These are phyloP conservation scores for Origma solitaria DNA, from an alignment of 2,113 vertebrate species.

Conservation along the genomic window DNA sequence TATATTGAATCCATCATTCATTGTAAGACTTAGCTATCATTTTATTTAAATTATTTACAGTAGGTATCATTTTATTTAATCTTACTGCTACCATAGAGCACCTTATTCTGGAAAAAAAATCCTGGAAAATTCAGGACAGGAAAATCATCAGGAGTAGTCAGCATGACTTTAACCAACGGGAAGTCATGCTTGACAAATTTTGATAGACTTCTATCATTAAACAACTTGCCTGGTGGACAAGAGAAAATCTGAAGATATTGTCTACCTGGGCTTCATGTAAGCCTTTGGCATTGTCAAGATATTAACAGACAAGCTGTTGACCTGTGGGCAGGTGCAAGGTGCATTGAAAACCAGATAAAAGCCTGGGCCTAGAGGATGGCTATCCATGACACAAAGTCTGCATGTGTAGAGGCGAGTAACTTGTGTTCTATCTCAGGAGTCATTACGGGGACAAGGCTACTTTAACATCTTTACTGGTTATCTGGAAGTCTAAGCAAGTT, in stretches of 20 bases:
- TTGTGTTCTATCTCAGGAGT: too few species aligned
- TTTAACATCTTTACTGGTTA: neutral
- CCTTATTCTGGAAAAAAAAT: neutral
- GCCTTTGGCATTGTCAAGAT: neutral
- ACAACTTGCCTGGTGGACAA: neutral
- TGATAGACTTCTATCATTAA: neutral
- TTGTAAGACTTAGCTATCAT: neutral
- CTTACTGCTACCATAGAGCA: neutral
- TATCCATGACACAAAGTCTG: neutral
- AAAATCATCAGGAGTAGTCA: neutral
- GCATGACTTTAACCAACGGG: neutral
- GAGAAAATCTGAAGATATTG: neutral
- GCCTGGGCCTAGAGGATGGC: neutral
- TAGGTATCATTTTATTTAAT: neutral
- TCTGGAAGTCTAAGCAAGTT: neutral
- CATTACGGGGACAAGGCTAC: neutral
- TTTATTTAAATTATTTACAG: neutral
- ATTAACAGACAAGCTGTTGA: neutral
- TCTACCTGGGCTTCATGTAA: neutral
- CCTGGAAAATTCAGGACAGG: neutral
- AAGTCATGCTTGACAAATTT: neutral
- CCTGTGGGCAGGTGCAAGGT: neutral
- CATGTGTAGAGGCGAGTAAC: neutral
- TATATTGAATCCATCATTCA: neutral
- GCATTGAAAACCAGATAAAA: neutral